These are phyloP conservation scores for Trissolcus basalis DNA, from an alignment of 1,140 invertebrate species.

Conservation along the genomic window DNA sequence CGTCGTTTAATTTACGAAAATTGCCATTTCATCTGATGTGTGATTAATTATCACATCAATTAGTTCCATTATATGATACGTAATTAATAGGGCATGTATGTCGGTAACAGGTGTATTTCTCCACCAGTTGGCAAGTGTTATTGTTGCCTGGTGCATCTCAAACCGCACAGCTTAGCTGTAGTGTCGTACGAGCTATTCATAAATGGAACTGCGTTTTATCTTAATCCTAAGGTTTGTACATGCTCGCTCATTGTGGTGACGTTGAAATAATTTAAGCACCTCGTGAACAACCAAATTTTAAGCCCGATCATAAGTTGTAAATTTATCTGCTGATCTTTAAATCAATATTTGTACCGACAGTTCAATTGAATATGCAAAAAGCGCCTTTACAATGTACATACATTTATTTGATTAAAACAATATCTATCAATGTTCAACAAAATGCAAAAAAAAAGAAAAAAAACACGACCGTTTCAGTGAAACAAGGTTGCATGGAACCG, in stretches of 20 bases:
- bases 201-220: slow-evolving; percentile 11
- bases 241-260: too few relatives aligned
- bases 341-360: too few relatives aligned
- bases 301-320: too few relatives aligned
- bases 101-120: slow-evolving; percentile 18
- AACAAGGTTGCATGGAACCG: not conserved
- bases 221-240: not conserved
- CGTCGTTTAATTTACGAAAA: not conserved
- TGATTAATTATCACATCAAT: slow-evolving; percentile 1
- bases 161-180: slow-evolving; percentile 15
- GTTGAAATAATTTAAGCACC: too few relatives aligned
- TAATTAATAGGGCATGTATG: slow-evolving; percentile 28
- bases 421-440: too few relatives aligned
- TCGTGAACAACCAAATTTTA: too few relatives aligned
- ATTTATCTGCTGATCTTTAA: too few relatives aligned
- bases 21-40: not conserved
- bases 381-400: too few relatives aligned
- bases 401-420: too few relatives aligned
- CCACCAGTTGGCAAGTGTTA: slow-evolving; percentile 29
- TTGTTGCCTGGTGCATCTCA: slow-evolving; percentile 19
- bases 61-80: slow-evolving; percentile 6
- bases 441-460: too few relatives aligned
- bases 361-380: too few relatives aligned
- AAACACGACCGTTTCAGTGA: too few relatives aligned
- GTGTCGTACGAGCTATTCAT: slow-evolving; percentile 8